Percentiles rank a stretch among this genome's conserved stretches.
phyloP scores from a whole-genome alignment of 2,113 vertebrate genomes.

The Callipepla californica region DNA sequence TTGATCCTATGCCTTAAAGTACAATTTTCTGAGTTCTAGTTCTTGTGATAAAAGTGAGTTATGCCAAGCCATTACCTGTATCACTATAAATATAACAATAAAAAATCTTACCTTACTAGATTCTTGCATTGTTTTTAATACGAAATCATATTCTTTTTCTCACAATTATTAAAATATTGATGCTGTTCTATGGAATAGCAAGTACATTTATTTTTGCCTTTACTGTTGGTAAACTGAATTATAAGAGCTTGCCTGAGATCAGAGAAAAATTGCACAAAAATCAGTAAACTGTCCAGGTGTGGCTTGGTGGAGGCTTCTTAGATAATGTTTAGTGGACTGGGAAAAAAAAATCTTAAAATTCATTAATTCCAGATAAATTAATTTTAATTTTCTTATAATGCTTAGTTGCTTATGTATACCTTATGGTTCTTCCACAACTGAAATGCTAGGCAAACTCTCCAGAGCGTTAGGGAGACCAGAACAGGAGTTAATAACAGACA shows the following conservation, averaged over 20 bases:
- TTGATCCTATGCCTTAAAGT: not conserved
- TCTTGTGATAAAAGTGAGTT: not conserved
- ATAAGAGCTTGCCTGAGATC: not conserved
- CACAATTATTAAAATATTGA: not conserved
- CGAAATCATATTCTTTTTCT: not conserved
- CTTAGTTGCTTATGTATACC: not conserved
- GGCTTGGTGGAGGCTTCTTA: not conserved
- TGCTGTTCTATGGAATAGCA: not conserved
- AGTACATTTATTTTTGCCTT: not conserved
- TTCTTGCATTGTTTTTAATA: not conserved
- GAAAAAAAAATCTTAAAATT: not conserved
- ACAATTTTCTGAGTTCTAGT: not conserved
- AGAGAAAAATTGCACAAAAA: not conserved
- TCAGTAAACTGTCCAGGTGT: not conserved
- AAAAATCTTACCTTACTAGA: accelerated
- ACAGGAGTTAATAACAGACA: constrained; percentile 14
- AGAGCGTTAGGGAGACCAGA: not conserved
- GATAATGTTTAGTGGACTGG: not conserved
- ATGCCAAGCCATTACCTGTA: accelerated
- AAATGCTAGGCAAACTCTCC: constrained; percentile 2
- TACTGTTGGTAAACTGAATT: not conserved
- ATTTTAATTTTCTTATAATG: not conserved
- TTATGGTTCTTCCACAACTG: not conserved
- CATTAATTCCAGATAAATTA: not conserved
- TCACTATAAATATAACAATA: not conserved